These are phyloP conservation scores for Tylochromis polylepis DNA, from an alignment of 2,113 vertebrate genomes.

Conservation along the genomic window DNA sequence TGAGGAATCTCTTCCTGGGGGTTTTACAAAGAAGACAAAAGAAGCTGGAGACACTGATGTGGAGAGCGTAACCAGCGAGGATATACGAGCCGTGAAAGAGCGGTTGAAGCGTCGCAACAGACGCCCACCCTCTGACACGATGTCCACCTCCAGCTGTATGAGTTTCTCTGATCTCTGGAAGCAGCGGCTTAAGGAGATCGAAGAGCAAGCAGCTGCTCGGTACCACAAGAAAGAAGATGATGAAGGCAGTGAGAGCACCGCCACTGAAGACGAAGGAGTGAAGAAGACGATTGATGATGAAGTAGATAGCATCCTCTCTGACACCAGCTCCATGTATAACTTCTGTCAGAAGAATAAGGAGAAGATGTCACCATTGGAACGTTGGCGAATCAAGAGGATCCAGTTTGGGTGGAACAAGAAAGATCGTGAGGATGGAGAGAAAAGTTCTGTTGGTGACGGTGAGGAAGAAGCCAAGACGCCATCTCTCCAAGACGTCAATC, in stretches of 20 bases:
- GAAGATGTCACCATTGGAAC: slow-evolving; percentile 85
- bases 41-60: slow-evolving; percentile 36
- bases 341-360: slow-evolving; percentile 93
- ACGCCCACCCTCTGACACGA: slow-evolving; percentile 58
- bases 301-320: slow-evolving; percentile 80
- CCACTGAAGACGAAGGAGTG: neutral
- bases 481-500: slow-evolving; percentile 74
- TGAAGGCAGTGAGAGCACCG: neutral
- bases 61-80: slow-evolving; percentile 82
- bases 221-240: slow-evolving; percentile 60
- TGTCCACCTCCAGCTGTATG: slow-evolving; percentile 78
- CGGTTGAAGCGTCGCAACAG: slow-evolving; percentile 51
- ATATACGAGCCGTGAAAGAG: slow-evolving; percentile 76
- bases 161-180: slow-evolving; percentile 84
- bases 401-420: slow-evolving; percentile 96
- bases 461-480: slow-evolving; percentile 41
- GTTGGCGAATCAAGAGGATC: slow-evolving; percentile 93
- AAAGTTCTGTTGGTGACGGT: slow-evolving; percentile 35
- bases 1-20: slow-evolving; percentile 16
- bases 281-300: slow-evolving; percentile 77
- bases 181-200: slow-evolving; percentile 84
- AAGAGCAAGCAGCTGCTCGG: slow-evolving; percentile 78
- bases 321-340: slow-evolving; percentile 86
- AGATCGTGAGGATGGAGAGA: slow-evolving; percentile 55
- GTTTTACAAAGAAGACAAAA: slow-evolving; percentile 20